phyloP scores from a whole-genome alignment of 1,140 invertebrate genomes.

The Pinna nobilis region DNA sequence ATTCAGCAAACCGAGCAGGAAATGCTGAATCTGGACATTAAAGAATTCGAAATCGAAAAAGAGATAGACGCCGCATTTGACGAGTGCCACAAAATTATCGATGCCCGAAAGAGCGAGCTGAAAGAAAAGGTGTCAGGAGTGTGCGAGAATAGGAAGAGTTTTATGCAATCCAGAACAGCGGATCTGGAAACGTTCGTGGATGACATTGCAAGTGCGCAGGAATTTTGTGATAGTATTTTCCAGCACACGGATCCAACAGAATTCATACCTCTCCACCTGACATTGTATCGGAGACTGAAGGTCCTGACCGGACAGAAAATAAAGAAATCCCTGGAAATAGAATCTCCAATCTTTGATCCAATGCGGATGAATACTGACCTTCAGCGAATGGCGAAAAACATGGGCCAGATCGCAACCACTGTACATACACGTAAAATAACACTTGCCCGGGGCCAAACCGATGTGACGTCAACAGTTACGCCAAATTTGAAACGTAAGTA shows the following conservation, averaged over 20 bases:
- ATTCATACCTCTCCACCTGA: conserved; percentile 46
- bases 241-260: conserved; percentile 48
- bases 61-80: conserved; percentile 47
- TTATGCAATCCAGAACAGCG: conserved; percentile 30
- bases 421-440: neutral
- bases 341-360: conserved; percentile 46
- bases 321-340: conserved; percentile 37
- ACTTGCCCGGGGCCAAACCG: neutral
- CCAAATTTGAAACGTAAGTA: conserved; percentile 1
- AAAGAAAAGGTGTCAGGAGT: conserved; percentile 34
- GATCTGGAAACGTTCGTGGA: conserved; percentile 45
- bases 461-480: neutral
- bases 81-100: conserved; percentile 38
- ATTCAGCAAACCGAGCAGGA: conserved; percentile 52
- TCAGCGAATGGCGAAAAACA: conserved; percentile 12
- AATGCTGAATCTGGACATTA: conserved; percentile 53
- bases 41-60: conserved; percentile 54
- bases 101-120: conserved; percentile 31
- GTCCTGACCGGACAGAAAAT: conserved; percentile 40
- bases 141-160: conserved; percentile 40
- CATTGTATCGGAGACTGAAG: conserved; percentile 36
- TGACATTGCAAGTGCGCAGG: conserved; percentile 39
- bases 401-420: conserved; percentile 1
- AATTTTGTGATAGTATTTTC: conserved; percentile 47
- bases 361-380: conserved; percentile 36